Conservation (phyloP, 1,140 invertebrate genomes). For the Trichonephila inaurata region DNA sequence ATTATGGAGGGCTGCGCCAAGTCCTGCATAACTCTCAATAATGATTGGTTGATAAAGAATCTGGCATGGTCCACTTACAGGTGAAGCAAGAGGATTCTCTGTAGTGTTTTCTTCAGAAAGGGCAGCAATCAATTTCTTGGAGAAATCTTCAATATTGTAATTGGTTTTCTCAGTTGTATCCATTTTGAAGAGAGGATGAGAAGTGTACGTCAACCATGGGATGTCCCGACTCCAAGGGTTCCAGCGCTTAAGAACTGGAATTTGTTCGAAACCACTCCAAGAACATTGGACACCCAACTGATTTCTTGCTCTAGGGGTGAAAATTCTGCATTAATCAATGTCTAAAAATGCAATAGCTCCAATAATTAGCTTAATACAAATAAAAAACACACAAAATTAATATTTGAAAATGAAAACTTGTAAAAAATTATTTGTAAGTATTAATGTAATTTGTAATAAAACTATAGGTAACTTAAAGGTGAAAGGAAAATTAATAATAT, state of each 20-base stretch:
- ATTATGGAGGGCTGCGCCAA: constrained; percentile 91
- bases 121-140: constrained; percentile 78
- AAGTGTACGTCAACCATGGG: constrained; percentile 89
- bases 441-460: no score
- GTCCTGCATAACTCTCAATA: constrained; percentile 89
- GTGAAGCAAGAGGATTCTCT: constrained; percentile 83
- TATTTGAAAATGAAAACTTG: no score
- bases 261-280: constrained; percentile 87
- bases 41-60: constrained; percentile 87
- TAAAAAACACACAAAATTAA: not conserved
- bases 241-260: constrained; percentile 88
- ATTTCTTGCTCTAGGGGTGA: constrained; percentile 82
- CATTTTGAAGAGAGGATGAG: constrained; percentile 90
- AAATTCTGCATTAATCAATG: not conserved
- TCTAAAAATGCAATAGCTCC: not conserved
- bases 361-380: not conserved
- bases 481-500: no score
- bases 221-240: constrained; percentile 91
- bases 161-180: constrained; percentile 83
- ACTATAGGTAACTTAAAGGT: no score
- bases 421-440: no score
- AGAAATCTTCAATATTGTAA: constrained; percentile 78
- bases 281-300: constrained; percentile 87
- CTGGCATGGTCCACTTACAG: constrained; percentile 70
- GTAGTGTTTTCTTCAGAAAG: constrained; percentile 81